Base-by-base conservation (phyloP, 2,113 vertebrate species). In the Daphoenositta chrysoptera region DNA sequence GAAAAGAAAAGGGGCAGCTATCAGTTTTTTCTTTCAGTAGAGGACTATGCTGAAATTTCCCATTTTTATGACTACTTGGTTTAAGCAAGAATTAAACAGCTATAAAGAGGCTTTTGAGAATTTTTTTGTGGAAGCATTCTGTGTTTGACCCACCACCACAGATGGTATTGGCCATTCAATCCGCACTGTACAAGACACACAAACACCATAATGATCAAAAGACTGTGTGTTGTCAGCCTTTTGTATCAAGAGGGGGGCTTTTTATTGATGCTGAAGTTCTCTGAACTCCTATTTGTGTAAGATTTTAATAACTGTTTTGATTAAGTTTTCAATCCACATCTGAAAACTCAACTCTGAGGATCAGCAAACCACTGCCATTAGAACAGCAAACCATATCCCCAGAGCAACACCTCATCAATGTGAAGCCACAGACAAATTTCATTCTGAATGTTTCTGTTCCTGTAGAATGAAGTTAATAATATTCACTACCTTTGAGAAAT, bases 381-480 rank as follows among this genome's bases (percentile, higher is more conserved):
- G 35, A 90, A 79, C 5, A 83, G 65, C 48, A 88, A 87, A 76
- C 13, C n/a, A 65, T 10, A 66, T n/a, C 28, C 65, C 37, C 18
- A 77, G 66, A 40, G 61, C 42, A 93, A 86, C 47, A 47, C 35
- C n/a, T 71, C 77, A 80, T 60, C 91, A 77, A 1, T 19, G 40
- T 39, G 31, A 58, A 70, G 68, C 56, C 51, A 75, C 0, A 0
- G 75, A 76, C 66, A 89, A 84, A 84, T 77, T 91, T 68, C 19
- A 45, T 64, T 54, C 37, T 83, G 63, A 90, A 58, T 37, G 60
- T 11, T 89, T 95, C 64, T 92, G 68, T 23, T 78, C 44, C 51
- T 80, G 57, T 31, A 89, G 58, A 95, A 95, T n/a, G 30, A 91
- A 95, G 68, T 53, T 93, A 88, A 64, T 75, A 87, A 78, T 64